Evolutionary conservation across 2,888 invertebrate genomes (phyloP).

Genomic region (Limnephilus lunatus): DNA sequence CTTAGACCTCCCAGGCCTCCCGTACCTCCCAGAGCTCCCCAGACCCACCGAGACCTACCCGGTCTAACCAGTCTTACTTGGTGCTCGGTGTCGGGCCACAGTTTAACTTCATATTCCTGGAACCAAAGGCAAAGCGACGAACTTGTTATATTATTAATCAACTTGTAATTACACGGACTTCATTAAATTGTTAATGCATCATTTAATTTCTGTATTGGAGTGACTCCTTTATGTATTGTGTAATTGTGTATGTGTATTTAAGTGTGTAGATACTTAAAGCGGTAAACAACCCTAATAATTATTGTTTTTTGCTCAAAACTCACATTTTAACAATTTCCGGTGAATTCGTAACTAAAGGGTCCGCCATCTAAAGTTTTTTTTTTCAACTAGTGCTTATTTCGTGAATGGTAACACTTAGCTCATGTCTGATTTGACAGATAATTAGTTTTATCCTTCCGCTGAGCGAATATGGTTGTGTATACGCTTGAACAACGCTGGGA

Average conservation of each 20-base stretch:
- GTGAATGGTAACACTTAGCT: too few species aligned
- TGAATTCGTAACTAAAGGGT: too few species aligned
- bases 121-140: not conserved
- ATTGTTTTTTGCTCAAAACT: too few species aligned
- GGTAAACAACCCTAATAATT: too few species aligned
- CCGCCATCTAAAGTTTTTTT: too few species aligned
- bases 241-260: not conserved
- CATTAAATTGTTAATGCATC: slow-evolving; percentile 1
- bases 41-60: not conserved
- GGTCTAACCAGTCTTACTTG: not conserved
- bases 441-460: too few species aligned
- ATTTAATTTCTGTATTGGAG: not conserved
- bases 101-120: not conserved
- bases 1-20: not conserved
- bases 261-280: too few species aligned
- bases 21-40: not conserved
- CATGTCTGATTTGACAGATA: too few species aligned
- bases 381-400: too few species aligned
- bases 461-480: too few species aligned
- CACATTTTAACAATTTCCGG: too few species aligned
- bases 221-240: not conserved
- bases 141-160: slow-evolving; percentile 8
- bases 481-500: too few species aligned
- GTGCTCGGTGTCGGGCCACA: not conserved
- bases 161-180: slow-evolving; percentile 1